phyloP scores from a whole-genome alignment of 2,888 invertebrate species.

The Hydrotaea diabolus region DNA sequence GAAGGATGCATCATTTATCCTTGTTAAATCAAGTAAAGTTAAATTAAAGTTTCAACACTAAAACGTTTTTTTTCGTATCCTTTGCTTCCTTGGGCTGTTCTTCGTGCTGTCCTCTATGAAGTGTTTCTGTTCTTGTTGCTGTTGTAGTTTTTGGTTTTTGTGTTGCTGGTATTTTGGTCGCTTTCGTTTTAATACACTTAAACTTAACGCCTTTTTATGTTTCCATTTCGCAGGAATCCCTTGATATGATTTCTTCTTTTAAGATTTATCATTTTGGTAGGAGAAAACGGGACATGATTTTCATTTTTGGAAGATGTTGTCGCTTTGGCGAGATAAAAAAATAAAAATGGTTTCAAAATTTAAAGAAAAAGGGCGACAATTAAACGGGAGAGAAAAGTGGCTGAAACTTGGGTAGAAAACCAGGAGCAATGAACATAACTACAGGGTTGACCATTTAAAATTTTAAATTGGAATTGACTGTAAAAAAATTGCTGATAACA shows the following conservation, averaged over 20 bases:
- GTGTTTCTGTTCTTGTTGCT: neutral
- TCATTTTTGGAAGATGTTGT: neutral
- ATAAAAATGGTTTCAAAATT: too few species aligned
- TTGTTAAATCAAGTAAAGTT: conserved; percentile 73
- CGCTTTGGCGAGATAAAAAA: neutral
- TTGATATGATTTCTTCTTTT: conserved; percentile 44
- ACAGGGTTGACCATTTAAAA: too few species aligned
- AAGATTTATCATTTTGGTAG: conserved; percentile 27
- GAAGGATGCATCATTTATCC: conserved; percentile 76
- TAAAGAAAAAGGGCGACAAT: too few species aligned
- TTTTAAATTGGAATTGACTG: too few species aligned
- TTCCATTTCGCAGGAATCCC: conserved; percentile 60
- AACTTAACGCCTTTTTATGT: conserved; percentile 50
- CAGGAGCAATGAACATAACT: too few species aligned
- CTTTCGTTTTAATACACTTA: conserved; percentile 61
- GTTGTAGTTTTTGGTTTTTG: conserved; percentile 2
- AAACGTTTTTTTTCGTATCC: conserved; percentile 48
- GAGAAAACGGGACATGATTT: neutral
- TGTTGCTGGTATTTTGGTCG: conserved; percentile 45
- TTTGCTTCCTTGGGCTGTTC: neutral
- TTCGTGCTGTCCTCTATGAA: neutral
- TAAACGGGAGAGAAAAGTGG: too few species aligned
- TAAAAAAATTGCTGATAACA: too few species aligned
- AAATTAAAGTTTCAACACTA: conserved; percentile 68
- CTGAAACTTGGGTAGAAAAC: too few species aligned